phyloP scores from a whole-genome alignment of 2,113 vertebrate genomes.

The Calyptomena viridis region DNA sequence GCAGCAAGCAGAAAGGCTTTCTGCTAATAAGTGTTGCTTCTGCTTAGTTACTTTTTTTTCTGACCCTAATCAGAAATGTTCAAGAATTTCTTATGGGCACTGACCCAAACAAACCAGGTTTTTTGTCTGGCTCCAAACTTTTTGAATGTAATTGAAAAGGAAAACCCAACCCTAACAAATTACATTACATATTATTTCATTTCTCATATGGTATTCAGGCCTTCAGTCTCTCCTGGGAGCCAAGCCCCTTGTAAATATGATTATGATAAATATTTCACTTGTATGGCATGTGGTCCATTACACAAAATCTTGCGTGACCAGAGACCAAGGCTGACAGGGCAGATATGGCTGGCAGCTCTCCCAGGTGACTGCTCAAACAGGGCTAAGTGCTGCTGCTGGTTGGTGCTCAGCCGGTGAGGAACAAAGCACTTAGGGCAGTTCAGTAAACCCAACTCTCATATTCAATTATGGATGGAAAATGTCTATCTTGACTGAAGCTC shows the following conservation, averaged over 20 bases:
- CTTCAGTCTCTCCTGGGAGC: neutral
- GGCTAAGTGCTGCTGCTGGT: neutral
- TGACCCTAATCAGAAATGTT: neutral
- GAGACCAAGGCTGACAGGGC: neutral
- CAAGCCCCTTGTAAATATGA: neutral
- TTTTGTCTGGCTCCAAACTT: neutral
- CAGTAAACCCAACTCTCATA: neutral
- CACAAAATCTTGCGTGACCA: neutral
- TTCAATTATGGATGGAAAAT: neutral
- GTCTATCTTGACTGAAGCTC: neutral
- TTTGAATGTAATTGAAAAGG: neutral
- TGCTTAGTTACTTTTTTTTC: neutral
- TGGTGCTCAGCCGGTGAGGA: accelerated
- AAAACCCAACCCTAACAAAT: neutral
- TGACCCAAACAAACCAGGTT: neutral
- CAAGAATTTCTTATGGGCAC: neutral
- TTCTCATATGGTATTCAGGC: neutral
- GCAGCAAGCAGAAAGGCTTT: neutral
- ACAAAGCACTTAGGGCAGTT: neutral
- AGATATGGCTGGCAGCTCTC: neutral
- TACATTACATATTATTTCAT: neutral
- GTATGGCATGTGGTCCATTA: neutral
- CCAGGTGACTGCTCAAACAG: neutral
- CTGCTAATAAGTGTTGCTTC: neutral
- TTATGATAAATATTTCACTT: slow-evolving; percentile 1